Evolutionary conservation across 2,888 invertebrate species (phyloP).

Genomic region (Merodon equestris): DNA sequence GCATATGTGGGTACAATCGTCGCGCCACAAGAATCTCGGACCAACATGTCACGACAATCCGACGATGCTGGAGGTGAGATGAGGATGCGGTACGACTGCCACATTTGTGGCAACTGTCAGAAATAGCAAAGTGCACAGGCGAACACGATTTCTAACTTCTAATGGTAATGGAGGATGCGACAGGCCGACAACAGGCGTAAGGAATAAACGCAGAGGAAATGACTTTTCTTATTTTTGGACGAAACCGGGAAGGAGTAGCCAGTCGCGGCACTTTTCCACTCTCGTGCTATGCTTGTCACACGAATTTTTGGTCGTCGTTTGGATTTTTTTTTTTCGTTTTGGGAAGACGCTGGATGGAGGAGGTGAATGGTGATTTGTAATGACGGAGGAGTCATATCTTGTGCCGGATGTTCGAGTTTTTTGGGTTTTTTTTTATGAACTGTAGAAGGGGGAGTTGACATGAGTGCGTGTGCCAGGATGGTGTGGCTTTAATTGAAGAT

Average conservation of each 20-base stretch:
- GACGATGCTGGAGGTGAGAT: conserved; percentile 19
- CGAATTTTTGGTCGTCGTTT: conserved; percentile 20
- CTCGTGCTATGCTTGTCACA: conserved; percentile 47
- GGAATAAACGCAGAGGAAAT: conserved; percentile 55
- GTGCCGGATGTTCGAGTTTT: conserved; percentile 59
- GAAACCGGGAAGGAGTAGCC: no score
- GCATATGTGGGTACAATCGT: conserved; percentile 55
- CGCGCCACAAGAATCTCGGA: conserved; percentile 20
- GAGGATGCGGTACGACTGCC: conserved; percentile 18
- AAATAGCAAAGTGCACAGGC: conserved; percentile 43
- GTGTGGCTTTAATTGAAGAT: conserved; percentile 54
- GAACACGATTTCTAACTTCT: conserved; percentile 51
- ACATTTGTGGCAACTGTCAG: conserved; percentile 49
- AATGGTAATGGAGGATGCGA: conserved; percentile 39
- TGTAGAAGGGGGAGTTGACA: conserved; percentile 48
- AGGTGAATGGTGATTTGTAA: conserved; percentile 47
- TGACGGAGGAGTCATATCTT: conserved; percentile 36
- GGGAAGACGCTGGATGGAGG: neutral
- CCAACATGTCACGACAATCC: neutral
- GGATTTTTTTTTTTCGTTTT: neutral
- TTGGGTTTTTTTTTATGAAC: conserved; percentile 27
- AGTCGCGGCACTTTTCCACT: conserved; percentile 56
- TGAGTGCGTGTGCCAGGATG: conserved; percentile 28
- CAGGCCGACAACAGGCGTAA: conserved; percentile 30
- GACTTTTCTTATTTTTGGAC: conserved; percentile 63